Percentiles rank a stretch among this genome's conserved stretches.
Conservation (phyloP, 2,113 vertebrate species). For the Plectropomus leopardus region DNA sequence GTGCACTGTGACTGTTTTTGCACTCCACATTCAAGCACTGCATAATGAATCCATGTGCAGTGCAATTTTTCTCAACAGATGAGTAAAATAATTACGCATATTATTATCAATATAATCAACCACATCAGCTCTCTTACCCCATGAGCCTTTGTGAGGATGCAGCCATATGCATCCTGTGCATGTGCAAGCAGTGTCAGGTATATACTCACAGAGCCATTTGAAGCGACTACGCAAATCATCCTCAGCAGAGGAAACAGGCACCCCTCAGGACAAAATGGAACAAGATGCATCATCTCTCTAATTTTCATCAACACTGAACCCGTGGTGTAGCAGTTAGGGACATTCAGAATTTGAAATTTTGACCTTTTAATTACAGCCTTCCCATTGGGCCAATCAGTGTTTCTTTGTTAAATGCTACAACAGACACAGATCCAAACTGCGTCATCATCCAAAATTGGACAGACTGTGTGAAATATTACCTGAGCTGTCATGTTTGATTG, state of each 20-base stretch:
- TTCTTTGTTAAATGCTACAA: constrained; percentile 63
- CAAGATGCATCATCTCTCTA: constrained; percentile 58
- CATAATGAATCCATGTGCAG: constrained; percentile 22
- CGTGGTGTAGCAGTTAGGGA: constrained; percentile 53
- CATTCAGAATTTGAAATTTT: constrained; percentile 56
- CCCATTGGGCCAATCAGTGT: constrained; percentile 69
- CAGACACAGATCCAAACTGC: constrained; percentile 19
- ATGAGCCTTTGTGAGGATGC: constrained; percentile 47
- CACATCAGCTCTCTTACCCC: constrained; percentile 59
- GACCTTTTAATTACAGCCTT: constrained; percentile 72
- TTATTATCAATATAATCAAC: constrained; percentile 68
- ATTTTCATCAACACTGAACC: constrained; percentile 71
- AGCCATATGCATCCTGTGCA: constrained; percentile 18
- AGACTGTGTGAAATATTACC: constrained; percentile 25
- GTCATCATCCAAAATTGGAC: constrained; percentile 20
- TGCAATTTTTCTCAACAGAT: constrained; percentile 19
- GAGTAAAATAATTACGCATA: constrained; percentile 48
- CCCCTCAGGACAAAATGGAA: constrained; percentile 57
- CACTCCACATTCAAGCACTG: background rate
- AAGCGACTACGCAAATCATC: constrained; percentile 26
- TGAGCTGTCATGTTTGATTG: constrained; percentile 32
- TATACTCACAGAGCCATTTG: constrained; percentile 29
- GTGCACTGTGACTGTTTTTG: background rate
- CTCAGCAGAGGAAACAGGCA: constrained; percentile 29
- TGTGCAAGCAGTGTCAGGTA: constrained; percentile 14